Evolutionary conservation across 2,113 vertebrate genomes (phyloP).

Genomic region (Tauraco erythrolophus): DNA sequence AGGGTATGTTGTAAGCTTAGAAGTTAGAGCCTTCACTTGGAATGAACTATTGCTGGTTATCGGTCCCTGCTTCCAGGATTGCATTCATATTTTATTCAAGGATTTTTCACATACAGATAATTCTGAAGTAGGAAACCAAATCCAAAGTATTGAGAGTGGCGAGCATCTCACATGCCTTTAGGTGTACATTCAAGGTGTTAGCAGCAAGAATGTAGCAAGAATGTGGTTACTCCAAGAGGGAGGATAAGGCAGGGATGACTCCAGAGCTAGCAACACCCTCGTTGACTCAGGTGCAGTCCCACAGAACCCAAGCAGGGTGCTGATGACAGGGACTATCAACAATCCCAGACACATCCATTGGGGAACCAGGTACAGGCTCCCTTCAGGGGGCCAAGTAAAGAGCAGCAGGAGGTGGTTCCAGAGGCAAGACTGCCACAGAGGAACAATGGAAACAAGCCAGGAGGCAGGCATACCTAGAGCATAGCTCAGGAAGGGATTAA

Average conservation of each 20-base stretch:
- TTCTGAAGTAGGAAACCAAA: not conserved
- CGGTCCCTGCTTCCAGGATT: not conserved
- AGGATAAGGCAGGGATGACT: not conserved
- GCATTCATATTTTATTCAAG: not conserved
- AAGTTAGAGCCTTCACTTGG: not conserved
- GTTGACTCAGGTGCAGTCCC: accelerated
- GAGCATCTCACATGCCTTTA: not conserved
- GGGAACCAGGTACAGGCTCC: not conserved
- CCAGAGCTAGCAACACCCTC: not conserved
- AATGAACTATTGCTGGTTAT: not conserved
- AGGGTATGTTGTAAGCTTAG: not conserved
- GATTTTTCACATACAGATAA: not conserved
- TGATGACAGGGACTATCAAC: not conserved
- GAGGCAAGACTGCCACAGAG: not conserved
- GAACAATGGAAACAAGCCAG: not conserved
- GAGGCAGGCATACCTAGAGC: not conserved
- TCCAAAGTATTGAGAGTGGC: not conserved
- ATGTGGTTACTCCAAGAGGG: accelerated
- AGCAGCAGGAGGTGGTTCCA: not conserved
- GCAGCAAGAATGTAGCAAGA: not conserved
- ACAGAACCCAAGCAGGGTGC: not conserved
- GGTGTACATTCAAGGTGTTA: not conserved
- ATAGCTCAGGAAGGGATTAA: not conserved
- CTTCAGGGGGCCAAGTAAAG: not conserved
- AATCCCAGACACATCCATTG: not conserved